Evolutionary conservation across 2,888 invertebrate genomes (phyloP), one percentile per base, ranked within the genome.

Genomic region (Parnassius mnemosyne): DNA sequence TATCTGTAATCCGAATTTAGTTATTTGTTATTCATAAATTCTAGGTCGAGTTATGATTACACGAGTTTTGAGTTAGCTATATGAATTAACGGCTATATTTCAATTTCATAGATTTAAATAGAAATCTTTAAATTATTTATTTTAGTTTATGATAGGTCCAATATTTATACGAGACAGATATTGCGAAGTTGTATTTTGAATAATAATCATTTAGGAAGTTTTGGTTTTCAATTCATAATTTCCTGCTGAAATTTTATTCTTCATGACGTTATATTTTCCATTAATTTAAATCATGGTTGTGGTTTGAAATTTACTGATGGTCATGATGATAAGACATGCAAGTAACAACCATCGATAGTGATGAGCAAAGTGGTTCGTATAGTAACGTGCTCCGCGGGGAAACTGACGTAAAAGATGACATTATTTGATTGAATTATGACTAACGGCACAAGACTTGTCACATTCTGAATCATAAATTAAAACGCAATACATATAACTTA

Each of bases 1-100:
- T 59, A 63, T 63, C 63, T 63, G 44, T 59, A 55, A 25, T 34
- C 44, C 63, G 58, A 63, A 63, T 55, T 55, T 41, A 59, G 56
- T 61, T 56, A 52, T 13, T 54, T 12, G 55, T 63, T 50, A 63
- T 59, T 63, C 63, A 63, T 47, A 44, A 42, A 42, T 59, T 55
- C 46, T 63, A 11, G 63, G 58, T 63, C 63, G 46, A 11, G 34
- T 13, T 55, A 13, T 55, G 46, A 34, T n/a, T 25, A 16, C 13
- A n/a, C 54, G 20, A 1, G 5, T 9, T 43, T n/a, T 49, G 12
- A 42, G 41, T 3, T 25, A 49, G 41, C 57, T 52, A 41, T 12
- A 13, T 13, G 25, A 25, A 47, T 9, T 11, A 47, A 47, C 13
- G 47, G 13, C 7, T 9, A 7, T 3, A 13, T 47, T 47, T 47